Evolutionary conservation across 2,797 vertebrate species (phyloP).

Genomic region (Tauraco hartlaubi): DNA sequence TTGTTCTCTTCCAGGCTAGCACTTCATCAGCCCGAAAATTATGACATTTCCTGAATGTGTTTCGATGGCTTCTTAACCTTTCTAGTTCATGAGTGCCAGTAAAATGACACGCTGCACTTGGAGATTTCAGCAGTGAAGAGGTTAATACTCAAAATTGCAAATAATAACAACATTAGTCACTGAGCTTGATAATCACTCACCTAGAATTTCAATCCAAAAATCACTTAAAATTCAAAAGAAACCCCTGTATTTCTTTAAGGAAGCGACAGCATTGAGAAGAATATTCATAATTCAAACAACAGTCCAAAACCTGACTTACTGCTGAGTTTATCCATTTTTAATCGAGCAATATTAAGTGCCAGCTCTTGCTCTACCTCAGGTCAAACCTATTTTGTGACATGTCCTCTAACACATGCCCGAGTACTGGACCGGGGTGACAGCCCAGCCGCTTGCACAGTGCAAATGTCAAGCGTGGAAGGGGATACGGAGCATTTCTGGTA

Average conservation of each 20-base stretch:
- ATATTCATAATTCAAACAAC: slow-evolving; percentile 39
- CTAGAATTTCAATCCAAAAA: slow-evolving; percentile 45
- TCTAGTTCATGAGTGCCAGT: neutral
- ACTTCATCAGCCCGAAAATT: slow-evolving; percentile 52
- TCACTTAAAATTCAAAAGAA: slow-evolving; percentile 56
- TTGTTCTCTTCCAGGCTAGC: slow-evolving; percentile 31
- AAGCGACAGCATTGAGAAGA: slow-evolving; percentile 38
- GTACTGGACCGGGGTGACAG: neutral
- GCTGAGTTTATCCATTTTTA: slow-evolving; percentile 3
- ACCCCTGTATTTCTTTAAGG: slow-evolving; percentile 13
- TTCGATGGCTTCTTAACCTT: slow-evolving; percentile 47
- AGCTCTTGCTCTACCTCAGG: neutral
- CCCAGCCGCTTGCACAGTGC: neutral
- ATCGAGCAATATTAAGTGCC: neutral
- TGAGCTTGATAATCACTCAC: slow-evolving; percentile 52
- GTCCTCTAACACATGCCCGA: neutral
- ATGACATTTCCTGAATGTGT: slow-evolving; percentile 31
- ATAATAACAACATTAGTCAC: slow-evolving; percentile 39
- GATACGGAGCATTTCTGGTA: neutral
- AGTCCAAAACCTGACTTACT: neutral
- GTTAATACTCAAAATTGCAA: slow-evolving; percentile 49
- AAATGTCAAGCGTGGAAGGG: neutral
- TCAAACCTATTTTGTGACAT: neutral
- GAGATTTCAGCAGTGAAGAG: slow-evolving; percentile 11
- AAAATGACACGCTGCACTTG: neutral